phyloP scores from a whole-genome alignment of 2,888 invertebrate species.

The Eupithecia exiguata region DNA sequence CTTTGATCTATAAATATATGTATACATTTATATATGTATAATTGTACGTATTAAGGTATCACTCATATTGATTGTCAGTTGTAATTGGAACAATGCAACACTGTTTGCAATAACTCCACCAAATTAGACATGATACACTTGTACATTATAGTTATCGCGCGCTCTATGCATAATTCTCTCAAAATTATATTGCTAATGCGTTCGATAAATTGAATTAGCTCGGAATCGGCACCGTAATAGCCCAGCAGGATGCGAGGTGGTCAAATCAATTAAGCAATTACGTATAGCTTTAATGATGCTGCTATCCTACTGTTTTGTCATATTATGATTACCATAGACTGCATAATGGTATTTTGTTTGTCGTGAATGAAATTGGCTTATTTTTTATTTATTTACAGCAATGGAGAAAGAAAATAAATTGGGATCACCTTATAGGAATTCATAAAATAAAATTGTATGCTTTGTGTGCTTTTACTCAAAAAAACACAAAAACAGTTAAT shows the following conservation, averaged over 20 bases:
- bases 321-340: not conserved
- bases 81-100: not conserved
- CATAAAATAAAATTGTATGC: not conserved
- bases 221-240: constrained; percentile 30
- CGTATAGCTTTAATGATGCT: constrained; percentile 20
- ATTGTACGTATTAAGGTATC: not conserved
- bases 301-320: not conserved
- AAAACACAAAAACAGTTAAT: not conserved
- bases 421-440: not conserved
- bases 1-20: no score
- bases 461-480: not conserved
- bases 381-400: not conserved
- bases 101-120: constrained; percentile 7
- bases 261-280: constrained; percentile 34
- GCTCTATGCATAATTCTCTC: constrained; percentile 31
- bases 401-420: not conserved
- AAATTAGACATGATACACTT: constrained; percentile 21
- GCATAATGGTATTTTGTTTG: not conserved
- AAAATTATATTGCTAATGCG: constrained; percentile 33
- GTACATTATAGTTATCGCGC: constrained; percentile 20
- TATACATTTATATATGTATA: no score
- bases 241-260: constrained; percentile 21
- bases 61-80: not conserved
- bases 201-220: constrained; percentile 37
- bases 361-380: not conserved